phyloP scores from a whole-genome alignment of 2,113 vertebrate species.

The Bufo bufo region DNA sequence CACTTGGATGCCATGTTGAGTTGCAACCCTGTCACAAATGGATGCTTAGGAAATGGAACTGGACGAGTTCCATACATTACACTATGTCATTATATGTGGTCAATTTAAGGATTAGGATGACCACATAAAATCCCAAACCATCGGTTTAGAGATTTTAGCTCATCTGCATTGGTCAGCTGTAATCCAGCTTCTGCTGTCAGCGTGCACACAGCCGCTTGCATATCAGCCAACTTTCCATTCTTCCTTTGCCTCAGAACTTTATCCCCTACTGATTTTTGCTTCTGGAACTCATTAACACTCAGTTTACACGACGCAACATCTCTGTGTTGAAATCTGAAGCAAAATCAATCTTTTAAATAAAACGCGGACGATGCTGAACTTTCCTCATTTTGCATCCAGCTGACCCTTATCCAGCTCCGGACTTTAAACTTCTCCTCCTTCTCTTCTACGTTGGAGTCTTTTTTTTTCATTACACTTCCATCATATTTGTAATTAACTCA shows the following conservation, averaged over 20 bases:
- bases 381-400: not conserved
- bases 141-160: not conserved
- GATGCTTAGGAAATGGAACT: not conserved
- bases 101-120: not conserved
- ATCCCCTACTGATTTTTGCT: slow-evolving; percentile 23
- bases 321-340: slow-evolving; percentile 18
- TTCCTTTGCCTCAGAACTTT: slow-evolving; percentile 10
- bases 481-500: not conserved
- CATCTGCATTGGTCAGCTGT: not conserved
- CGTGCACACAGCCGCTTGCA: slow-evolving; percentile 8
- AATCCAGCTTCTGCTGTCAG: not conserved
- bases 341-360: slow-evolving; percentile 28
- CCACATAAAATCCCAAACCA: not conserved
- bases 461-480: not conserved
- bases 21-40: not conserved
- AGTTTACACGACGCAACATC: slow-evolving; percentile 24
- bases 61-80: not conserved
- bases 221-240: slow-evolving; percentile 37
- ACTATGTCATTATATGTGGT: not conserved
- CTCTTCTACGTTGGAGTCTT: not conserved
- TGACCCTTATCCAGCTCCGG: not conserved
- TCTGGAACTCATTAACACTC: slow-evolving; percentile 40
- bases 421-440: not conserved
- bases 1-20: not conserved
- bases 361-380: not conserved